Evolutionary conservation across 2,888 invertebrate genomes (phyloP).

Genomic region (Conops quadrifasciatus): DNA sequence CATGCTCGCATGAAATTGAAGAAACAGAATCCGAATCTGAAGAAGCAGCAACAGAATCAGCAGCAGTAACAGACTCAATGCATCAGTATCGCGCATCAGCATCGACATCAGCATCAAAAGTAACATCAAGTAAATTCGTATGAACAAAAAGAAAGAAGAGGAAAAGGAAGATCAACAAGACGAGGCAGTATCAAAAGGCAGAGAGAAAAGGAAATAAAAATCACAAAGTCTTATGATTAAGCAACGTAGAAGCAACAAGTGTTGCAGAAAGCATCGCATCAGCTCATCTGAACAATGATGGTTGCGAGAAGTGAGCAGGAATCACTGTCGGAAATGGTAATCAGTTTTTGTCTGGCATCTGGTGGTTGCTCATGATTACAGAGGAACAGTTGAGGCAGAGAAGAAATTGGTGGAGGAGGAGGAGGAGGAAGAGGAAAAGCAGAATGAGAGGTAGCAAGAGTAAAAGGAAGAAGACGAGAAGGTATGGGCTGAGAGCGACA

Average conservation of each 20-base stretch:
- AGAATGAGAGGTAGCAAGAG: neutral
- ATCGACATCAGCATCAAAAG: neutral
- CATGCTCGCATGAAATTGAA: neutral
- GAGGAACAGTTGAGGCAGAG: neutral
- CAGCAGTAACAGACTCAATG: neutral
- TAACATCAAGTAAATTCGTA: too few relatives aligned
- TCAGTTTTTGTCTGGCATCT: neutral
- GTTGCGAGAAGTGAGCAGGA: neutral
- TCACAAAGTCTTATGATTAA: neutral
- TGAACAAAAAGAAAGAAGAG: too few relatives aligned
- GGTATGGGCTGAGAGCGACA: conserved; percentile 16
- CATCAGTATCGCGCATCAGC: neutral
- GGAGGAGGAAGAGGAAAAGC: neutral
- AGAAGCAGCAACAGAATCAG: neutral
- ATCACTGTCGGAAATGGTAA: conserved; percentile 4
- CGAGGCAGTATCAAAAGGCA: neutral
- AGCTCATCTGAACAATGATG: neutral
- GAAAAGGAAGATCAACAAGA: neutral
- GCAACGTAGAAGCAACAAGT: neutral
- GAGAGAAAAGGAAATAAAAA: neutral
- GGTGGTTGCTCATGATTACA: neutral
- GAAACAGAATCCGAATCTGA: neutral
- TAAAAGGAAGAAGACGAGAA: neutral
- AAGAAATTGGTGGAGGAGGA: neutral
- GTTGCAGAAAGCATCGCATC: neutral